Percentiles rank a stretch among this genome's conserved stretches.
Conservation (phyloP, 2,888 invertebrate species). For the Sphaerophoria taeniata region DNA sequence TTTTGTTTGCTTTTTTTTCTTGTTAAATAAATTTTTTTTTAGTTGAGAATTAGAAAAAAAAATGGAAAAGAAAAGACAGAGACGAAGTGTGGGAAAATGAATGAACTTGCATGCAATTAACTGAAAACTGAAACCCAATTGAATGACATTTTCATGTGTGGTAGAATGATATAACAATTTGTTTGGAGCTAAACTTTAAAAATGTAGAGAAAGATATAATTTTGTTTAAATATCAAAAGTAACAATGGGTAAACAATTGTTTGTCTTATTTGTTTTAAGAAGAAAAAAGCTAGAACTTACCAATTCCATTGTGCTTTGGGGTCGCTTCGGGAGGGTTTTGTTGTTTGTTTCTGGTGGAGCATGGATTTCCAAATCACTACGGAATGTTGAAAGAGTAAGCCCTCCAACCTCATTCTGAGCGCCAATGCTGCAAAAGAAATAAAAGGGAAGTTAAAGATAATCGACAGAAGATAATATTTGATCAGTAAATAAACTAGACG, state of each 20-base stretch:
- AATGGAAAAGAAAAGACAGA: neutral
- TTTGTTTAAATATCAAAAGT: constrained; percentile 39
- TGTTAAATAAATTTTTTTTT: constrained; percentile 71
- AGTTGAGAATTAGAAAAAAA: constrained; percentile 71
- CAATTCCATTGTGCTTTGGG: constrained; percentile 83
- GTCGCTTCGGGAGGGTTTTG: constrained; percentile 83
- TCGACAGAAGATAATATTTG: neutral
- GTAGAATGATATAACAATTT: constrained; percentile 39
- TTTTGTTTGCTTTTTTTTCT: constrained; percentile 58
- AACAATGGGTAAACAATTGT: constrained; percentile 30
- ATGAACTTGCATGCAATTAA: constrained; percentile 61
- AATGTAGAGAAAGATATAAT: constrained; percentile 56
- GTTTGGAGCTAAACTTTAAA: constrained; percentile 61
- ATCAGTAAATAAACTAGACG: no score
- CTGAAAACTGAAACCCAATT: constrained; percentile 36
- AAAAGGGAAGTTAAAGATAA: neutral
- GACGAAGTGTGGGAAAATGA: constrained; percentile 44
- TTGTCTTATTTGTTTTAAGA: neutral
- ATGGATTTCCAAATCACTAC: constrained; percentile 87
- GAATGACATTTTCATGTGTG: constrained; percentile 47
- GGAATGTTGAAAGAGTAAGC: constrained; percentile 84
- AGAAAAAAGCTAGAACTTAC: constrained; percentile 77
- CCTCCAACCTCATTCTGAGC: constrained; percentile 80
- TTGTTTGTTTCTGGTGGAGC: constrained; percentile 84
- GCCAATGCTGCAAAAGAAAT: constrained; percentile 78